These are phyloP conservation scores for Craniophora ligustri DNA, from an alignment of 2,888 invertebrate species.

Conservation along the genomic window DNA sequence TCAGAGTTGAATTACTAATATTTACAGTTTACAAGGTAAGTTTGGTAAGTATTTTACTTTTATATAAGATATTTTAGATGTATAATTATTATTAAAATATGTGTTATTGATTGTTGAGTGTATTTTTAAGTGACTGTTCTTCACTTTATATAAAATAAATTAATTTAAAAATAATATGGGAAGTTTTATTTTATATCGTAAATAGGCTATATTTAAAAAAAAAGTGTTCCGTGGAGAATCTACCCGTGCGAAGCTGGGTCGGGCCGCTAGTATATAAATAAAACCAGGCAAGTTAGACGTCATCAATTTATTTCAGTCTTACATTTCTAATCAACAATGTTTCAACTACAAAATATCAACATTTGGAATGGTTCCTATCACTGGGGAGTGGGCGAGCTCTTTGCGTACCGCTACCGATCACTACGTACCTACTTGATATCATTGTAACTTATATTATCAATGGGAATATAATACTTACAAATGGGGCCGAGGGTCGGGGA, in stretches of 20 bases:
- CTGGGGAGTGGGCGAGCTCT: conserved; percentile 27
- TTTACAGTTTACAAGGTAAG: conserved; percentile 52
- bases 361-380: conserved; percentile 65
- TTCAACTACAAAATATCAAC: conserved; percentile 77
- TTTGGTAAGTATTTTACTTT: conserved; percentile 52
- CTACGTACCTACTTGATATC: too few relatives aligned
- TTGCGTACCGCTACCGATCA: not conserved
- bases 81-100: conserved; percentile 12
- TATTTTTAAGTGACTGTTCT: conserved; percentile 49
- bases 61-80: conserved; percentile 38
- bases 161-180: not conserved
- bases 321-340: conserved; percentile 80
- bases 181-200: not conserved
- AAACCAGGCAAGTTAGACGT: conserved; percentile 29
- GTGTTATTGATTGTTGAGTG: conserved; percentile 3
- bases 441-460: too few relatives aligned
- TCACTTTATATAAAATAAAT: conserved; percentile 30
- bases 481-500: too few relatives aligned
- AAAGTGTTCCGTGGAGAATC: too few relatives aligned
- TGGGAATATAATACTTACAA: too few relatives aligned
- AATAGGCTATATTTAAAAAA: too few relatives aligned
- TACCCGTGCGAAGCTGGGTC: too few relatives aligned
- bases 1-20: not conserved
- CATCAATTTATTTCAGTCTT: conserved; percentile 82
- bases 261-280: too few relatives aligned